These are phyloP conservation scores for Otolemur garnettii DNA, from an alignment of 2,113 vertebrate species.

Conservation along the genomic window DNA sequence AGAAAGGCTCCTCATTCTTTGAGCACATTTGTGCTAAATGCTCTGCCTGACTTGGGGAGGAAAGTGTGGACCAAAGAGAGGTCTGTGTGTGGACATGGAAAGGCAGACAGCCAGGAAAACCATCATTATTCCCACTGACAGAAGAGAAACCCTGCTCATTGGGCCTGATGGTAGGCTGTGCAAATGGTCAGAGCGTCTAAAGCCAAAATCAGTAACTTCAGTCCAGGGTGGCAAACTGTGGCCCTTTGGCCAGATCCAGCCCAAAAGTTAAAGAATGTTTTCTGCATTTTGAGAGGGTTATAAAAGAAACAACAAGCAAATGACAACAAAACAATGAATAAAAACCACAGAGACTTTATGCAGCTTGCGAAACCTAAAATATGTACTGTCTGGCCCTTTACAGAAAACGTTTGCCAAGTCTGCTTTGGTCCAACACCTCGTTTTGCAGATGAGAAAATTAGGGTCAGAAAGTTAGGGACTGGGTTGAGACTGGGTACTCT, in stretches of 20 bases:
- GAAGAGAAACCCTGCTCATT: accelerated
- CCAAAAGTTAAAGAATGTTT: neutral
- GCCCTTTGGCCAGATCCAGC: neutral
- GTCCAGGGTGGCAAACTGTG: neutral
- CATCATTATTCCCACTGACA: neutral
- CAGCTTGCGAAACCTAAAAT: neutral
- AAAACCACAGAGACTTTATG: accelerated
- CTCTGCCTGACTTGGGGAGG: accelerated
- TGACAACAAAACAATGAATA: neutral
- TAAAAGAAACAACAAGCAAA: neutral
- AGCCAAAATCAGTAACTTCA: too few species aligned
- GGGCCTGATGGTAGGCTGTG: accelerated
- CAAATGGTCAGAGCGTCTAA: accelerated
- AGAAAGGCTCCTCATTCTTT: neutral
- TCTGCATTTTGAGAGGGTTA: neutral
- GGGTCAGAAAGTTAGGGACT: neutral
- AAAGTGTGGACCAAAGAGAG: neutral
- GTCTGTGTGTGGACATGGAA: neutral
- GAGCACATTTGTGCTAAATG: neutral
- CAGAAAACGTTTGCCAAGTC: accelerated
- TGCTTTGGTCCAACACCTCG: neutral
- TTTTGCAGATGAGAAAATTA: neutral
- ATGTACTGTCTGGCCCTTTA: neutral
- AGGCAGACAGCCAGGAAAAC: neutral
- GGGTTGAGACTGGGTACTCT: too few species aligned